Evolutionary conservation across 2,797 vertebrate genomes (phyloP).

Genomic region (Streptopelia turtur): DNA sequence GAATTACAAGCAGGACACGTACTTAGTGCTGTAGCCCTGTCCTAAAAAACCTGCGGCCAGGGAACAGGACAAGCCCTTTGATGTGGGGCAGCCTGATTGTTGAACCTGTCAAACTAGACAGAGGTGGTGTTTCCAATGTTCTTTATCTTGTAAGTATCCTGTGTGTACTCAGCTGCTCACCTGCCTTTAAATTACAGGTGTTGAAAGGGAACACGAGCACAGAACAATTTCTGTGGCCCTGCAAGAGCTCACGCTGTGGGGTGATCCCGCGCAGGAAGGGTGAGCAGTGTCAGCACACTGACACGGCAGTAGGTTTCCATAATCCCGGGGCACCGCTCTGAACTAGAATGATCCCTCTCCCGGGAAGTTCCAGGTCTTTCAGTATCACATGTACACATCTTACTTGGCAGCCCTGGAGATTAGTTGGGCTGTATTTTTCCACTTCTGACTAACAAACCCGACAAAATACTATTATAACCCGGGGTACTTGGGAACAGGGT

Average conservation of each 20-base stretch:
- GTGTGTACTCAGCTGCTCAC: not conserved
- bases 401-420: conserved; percentile 13
- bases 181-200: not conserved
- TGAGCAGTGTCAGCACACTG: not conserved
- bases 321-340: not conserved
- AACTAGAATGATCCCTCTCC: not conserved
- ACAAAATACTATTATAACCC: conserved; percentile 1
- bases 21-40: not conserved
- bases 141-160: not conserved
- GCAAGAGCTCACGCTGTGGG: rapidly evolving
- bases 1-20: not conserved
- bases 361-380: not conserved
- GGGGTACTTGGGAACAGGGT: not conserved
- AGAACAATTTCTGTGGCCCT: not conserved
- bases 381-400: conserved; percentile 10
- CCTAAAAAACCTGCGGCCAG: not conserved
- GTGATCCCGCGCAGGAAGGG: not conserved
- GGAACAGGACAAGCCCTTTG: not conserved
- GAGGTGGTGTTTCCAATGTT: not conserved
- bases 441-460: conserved; percentile 35
- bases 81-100: not conserved
- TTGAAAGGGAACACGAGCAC: not conserved
- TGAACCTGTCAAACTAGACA: not conserved
- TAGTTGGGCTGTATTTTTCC: conserved; percentile 48
- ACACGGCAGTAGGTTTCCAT: conserved; percentile 4